A percentile compares a stretch with the other conserved stretches of the same genome.
Conservation (phyloP, 2,888 invertebrate species). For the Marronus borbonicus region DNA sequence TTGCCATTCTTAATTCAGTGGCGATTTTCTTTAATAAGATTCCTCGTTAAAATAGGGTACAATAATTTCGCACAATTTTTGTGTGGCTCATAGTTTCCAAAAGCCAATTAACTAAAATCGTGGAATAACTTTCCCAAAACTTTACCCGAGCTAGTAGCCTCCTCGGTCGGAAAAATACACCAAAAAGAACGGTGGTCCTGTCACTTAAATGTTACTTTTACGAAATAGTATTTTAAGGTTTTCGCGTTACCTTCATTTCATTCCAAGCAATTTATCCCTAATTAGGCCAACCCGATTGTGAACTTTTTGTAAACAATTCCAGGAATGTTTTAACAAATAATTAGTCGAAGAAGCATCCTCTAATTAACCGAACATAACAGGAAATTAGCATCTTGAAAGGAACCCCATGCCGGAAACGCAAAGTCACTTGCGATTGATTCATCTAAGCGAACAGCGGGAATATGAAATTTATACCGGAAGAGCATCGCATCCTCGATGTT, state of each 20-base stretch:
- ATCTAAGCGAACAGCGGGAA: neutral
- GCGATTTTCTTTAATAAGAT: too few species aligned
- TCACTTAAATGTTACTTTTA: too few species aligned
- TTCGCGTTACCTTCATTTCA: neutral
- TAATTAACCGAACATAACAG: conserved; percentile 20
- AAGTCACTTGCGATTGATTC: conserved; percentile 2
- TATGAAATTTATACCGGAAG: neutral
- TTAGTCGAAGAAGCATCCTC: conserved; percentile 1
- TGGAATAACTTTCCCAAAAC: too few species aligned
- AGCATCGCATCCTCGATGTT: neutral
- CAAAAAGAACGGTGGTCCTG: too few species aligned
- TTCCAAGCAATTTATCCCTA: neutral
- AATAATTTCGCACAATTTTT: too few species aligned
- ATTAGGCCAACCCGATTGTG: neutral
- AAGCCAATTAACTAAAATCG: too few species aligned
- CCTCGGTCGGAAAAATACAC: too few species aligned
- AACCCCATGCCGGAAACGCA: neutral
- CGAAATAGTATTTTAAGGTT: too few species aligned
- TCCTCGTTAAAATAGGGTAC: too few species aligned
- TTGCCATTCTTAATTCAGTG: too few species aligned
- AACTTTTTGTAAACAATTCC: neutral
- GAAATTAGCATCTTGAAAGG: conserved; percentile 9
- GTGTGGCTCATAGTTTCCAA: too few species aligned
- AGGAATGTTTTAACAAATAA: conserved; percentile 15
- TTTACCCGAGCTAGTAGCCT: too few species aligned